Percentiles rank a stretch among this genome's conserved stretches.
Conservation (phyloP, 2,888 invertebrate genomes). For the Nemoura dubitans region DNA sequence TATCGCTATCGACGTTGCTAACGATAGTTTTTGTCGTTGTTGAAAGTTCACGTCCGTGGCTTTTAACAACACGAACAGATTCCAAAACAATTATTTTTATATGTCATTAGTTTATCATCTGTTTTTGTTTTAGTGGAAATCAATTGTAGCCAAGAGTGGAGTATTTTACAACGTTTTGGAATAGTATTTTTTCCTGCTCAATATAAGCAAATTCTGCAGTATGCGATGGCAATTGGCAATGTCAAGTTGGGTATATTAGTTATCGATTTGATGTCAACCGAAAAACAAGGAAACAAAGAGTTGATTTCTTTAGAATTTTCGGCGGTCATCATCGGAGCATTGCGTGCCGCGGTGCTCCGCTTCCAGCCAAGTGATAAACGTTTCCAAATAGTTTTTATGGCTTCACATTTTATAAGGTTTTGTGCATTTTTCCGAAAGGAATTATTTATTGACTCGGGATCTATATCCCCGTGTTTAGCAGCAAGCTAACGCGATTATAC, state of each 20-base stretch:
- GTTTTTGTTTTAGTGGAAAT: background rate
- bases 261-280: background rate
- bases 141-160: no score
- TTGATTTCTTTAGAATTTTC: background rate
- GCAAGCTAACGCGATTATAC: background rate
- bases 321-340: background rate
- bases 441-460: background rate
- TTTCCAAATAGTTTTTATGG: background rate
- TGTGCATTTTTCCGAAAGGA: conserved; percentile 5
- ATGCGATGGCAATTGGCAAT: no score
- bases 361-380: conserved; percentile 3
- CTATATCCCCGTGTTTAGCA: background rate
- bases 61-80: no score
- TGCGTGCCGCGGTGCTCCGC: background rate
- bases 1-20: no score
- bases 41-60: no score
- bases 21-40: no score
- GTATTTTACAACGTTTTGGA: no score
- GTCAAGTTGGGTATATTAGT: no score
- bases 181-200: no score
- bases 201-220: no score
- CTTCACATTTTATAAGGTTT: conserved; percentile 12
- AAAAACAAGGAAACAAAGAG: background rate
- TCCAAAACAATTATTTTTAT: no score
- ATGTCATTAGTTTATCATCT: background rate